These are phyloP conservation scores for Hyposmocoma kahamanoa DNA, from an alignment of 1,140 invertebrate species.

Conservation along the genomic window DNA sequence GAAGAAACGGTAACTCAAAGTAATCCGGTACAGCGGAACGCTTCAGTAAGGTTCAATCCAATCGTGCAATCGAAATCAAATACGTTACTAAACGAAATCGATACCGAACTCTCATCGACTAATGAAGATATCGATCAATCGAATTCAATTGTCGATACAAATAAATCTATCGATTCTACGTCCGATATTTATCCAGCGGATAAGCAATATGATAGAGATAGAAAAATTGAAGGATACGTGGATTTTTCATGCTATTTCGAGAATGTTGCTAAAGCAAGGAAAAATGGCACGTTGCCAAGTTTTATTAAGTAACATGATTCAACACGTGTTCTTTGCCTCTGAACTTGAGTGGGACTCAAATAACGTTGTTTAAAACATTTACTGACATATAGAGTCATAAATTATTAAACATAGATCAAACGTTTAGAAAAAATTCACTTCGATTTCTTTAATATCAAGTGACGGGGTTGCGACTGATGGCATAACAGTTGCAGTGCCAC, in stretches of 20 bases:
- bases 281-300: conserved; percentile 75
- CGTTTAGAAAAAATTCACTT: too few relatives aligned
- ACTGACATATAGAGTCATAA: too few relatives aligned
- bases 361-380: too few relatives aligned
- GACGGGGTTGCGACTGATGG: too few relatives aligned
- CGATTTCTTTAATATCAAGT: too few relatives aligned
- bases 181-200: conserved; percentile 65
- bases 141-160: conserved; percentile 32
- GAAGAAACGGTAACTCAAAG: conserved; percentile 11
- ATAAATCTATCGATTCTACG: conserved; percentile 49
- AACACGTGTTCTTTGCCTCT: too few relatives aligned
- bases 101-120: conserved; percentile 46
- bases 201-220: conserved; percentile 71
- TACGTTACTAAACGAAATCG: conserved; percentile 52
- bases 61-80: conserved; percentile 73
- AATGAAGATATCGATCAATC: conserved; percentile 1
- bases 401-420: too few relatives aligned
- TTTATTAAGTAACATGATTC: conserved; percentile 47
- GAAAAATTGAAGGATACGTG: conserved; percentile 86
- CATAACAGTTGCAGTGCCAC: too few relatives aligned
- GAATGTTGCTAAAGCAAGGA: conserved; percentile 79
- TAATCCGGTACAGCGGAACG: conserved; percentile 34
- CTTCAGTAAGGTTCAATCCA: conserved; percentile 76
- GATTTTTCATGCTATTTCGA: conserved; percentile 89
- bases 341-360: too few relatives aligned